Percentiles rank a stretch among this genome's conserved stretches.
These are phyloP conservation scores for Cichlasoma orientale DNA, from an alignment of 2,797 vertebrate genomes.

Conservation along the genomic window DNA sequence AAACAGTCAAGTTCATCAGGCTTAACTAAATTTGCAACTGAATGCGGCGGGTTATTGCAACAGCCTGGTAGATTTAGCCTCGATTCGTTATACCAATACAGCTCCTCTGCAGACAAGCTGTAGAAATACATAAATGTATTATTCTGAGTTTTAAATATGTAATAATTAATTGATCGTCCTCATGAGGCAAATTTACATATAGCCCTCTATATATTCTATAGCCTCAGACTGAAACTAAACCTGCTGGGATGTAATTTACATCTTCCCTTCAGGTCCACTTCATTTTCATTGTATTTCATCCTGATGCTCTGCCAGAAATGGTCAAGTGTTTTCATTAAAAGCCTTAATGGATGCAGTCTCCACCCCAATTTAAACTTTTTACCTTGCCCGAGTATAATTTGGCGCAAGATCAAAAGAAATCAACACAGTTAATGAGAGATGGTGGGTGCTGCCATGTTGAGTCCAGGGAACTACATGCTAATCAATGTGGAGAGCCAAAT, in stretches of 20 bases:
- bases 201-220: constrained; percentile 23
- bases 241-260: constrained; percentile 43
- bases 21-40: constrained; percentile 47
- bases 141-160: constrained; percentile 37
- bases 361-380: constrained; percentile 53
- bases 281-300: constrained; percentile 42
- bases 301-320: constrained; percentile 35
- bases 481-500: constrained; percentile 13
- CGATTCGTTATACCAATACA: constrained; percentile 1
- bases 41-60: constrained; percentile 35
- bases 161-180: constrained; percentile 50
- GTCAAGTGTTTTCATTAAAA: constrained; percentile 54
- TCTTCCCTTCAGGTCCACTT: constrained; percentile 34
- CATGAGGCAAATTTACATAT: constrained; percentile 49
- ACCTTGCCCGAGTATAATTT: constrained; percentile 43
- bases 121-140: constrained; percentile 30
- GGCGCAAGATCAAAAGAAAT: constrained; percentile 45
- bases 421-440: constrained; percentile 36
- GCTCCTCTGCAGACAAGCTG: constrained; percentile 10
- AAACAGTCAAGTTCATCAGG: constrained; percentile 41
- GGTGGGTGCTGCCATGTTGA: neutral
- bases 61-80: constrained; percentile 28
- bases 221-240: constrained; percentile 17
- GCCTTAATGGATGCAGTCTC: constrained; percentile 49
- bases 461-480: constrained; percentile 13